Percentiles rank a stretch among this genome's conserved stretches.
These are phyloP conservation scores for Pelecanoides urinatrix DNA, from an alignment of 2,113 vertebrate species.

Conservation along the genomic window DNA sequence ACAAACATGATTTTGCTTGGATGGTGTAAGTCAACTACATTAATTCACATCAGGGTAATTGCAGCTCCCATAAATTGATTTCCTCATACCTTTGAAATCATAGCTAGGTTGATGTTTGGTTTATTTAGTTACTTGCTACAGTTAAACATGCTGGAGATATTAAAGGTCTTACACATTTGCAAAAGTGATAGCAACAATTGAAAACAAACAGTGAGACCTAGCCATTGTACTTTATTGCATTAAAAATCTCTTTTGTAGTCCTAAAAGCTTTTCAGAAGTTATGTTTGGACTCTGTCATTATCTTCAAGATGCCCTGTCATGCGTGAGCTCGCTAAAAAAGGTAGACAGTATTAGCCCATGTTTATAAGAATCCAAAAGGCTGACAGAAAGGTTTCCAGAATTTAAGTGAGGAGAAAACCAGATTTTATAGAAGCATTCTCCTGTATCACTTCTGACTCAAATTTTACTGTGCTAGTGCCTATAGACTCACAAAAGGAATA, in stretches of 20 bases:
- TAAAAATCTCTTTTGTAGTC: neutral
- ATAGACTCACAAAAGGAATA: neutral
- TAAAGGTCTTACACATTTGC: neutral
- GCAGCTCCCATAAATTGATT: constrained; percentile 30
- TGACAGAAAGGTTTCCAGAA: neutral
- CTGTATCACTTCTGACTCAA: neutral
- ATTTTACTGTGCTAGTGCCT: neutral
- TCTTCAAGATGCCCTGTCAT: neutral
- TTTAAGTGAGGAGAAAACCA: neutral
- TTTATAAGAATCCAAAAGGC: neutral
- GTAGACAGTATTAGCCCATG: neutral
- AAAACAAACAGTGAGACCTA: neutral
- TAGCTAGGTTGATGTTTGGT: neutral
- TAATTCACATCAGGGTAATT: constrained; percentile 37
- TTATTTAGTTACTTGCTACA: neutral
- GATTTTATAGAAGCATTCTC: neutral
- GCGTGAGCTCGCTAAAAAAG: neutral
- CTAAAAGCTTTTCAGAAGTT: neutral
- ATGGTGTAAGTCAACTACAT: neutral
- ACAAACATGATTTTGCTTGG: constrained; percentile 15
- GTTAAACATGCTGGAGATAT: neutral
- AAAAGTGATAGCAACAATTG: neutral
- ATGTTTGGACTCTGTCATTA: neutral
- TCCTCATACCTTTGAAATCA: neutral
- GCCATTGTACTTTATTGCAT: neutral